Conservation (phyloP, 2,797 vertebrate genomes). For the Lutjanus campechanus region DNA sequence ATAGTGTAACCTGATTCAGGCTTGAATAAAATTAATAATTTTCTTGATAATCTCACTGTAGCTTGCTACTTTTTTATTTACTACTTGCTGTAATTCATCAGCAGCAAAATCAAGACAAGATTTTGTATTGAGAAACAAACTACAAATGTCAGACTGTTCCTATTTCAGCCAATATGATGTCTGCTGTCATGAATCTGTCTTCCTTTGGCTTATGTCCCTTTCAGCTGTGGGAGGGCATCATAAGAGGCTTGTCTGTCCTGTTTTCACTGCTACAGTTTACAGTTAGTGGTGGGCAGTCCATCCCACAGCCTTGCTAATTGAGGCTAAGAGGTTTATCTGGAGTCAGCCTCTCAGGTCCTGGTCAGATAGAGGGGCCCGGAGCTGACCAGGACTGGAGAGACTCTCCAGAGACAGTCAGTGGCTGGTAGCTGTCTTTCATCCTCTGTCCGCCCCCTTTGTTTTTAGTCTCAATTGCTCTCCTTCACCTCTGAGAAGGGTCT, state of each 20-base stretch:
- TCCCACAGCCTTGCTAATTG: slow-evolving; percentile 62
- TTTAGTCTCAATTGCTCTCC: slow-evolving; percentile 15
- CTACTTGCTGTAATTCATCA: neutral
- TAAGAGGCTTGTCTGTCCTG: slow-evolving; percentile 53
- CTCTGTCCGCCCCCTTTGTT: neutral
- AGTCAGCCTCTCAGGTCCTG: slow-evolving; percentile 63
- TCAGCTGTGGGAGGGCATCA: slow-evolving; percentile 28
- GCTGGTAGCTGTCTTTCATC: slow-evolving; percentile 48
- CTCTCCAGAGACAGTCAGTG: slow-evolving; percentile 44
- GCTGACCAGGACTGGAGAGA: slow-evolving; percentile 45
- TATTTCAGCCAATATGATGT: neutral
- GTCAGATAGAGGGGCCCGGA: slow-evolving; percentile 49
- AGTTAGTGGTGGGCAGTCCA: slow-evolving; percentile 26
- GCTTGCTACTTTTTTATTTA: neutral
- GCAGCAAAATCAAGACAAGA: neutral
- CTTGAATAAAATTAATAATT: neutral
- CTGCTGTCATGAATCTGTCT: slow-evolving; percentile 10
- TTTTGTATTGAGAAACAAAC: neutral
- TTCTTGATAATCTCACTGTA: neutral
- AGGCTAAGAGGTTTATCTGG: slow-evolving; percentile 78
- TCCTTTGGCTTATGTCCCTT: slow-evolving; percentile 2
- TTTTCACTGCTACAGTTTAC: slow-evolving; percentile 36
- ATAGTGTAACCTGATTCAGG: neutral
- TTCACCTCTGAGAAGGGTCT: slow-evolving; percentile 26
- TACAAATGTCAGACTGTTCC: neutral